A percentile compares a stretch with the other conserved stretches of the same genome.
Evolutionary conservation across 2,113 vertebrate species (phyloP).

Genomic region (Cervus canadensis): DNA sequence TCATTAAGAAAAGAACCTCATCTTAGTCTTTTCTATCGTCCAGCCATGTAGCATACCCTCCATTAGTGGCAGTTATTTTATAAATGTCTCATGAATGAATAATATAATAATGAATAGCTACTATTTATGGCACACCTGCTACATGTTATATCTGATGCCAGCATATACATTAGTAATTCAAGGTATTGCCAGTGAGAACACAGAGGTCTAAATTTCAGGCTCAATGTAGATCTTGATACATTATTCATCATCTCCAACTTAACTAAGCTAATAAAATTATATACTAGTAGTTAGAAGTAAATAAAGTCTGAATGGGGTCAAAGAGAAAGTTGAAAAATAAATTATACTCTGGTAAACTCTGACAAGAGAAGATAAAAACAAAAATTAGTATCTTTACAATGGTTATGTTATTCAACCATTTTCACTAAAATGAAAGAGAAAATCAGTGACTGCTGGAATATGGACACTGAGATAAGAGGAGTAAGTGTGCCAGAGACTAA

Average conservation of each 20-base stretch:
- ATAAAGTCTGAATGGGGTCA: not conserved
- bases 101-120: not conserved
- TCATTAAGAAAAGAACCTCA: not conserved
- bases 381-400: not conserved
- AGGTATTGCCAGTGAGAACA: not conserved
- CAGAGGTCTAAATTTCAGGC: not conserved
- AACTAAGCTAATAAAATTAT: not conserved
- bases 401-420: not conserved
- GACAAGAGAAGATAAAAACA: not conserved
- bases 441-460: not conserved
- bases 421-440: not conserved
- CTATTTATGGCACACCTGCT: not conserved
- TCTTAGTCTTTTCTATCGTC: not conserved
- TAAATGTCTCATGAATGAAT: not conserved
- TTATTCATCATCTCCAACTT: not conserved
- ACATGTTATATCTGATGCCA: not conserved
- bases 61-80: not conserved
- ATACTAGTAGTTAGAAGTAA: not conserved
- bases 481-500: not conserved
- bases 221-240: not conserved
- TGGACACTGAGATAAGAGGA: not conserved
- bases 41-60: not conserved
- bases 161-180: not conserved
- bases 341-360: not conserved
- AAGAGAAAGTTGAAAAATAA: not conserved